Evolutionary conservation across 1,140 invertebrate genomes (phyloP).

Genomic region (Orius laevigatus): DNA sequence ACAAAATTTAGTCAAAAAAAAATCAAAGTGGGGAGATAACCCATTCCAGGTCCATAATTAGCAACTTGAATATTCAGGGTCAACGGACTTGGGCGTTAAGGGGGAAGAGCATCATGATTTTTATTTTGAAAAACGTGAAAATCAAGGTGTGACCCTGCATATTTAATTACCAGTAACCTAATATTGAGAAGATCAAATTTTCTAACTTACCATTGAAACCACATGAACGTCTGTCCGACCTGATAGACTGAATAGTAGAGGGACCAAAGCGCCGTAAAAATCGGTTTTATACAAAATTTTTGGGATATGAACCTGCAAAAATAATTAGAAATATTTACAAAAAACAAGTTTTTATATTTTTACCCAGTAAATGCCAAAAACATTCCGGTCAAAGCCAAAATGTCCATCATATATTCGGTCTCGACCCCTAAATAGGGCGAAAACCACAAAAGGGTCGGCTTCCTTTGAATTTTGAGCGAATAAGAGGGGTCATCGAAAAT

Average conservation of each 20-base stretch:
- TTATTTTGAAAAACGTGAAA: background rate
- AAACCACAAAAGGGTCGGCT: conserved; percentile 54
- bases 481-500: conserved; percentile 19
- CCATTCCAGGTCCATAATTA: no score
- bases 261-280: conserved; percentile 51
- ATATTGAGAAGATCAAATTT: conserved; percentile 11
- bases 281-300: conserved; percentile 39
- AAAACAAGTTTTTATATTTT: conserved; percentile 17
- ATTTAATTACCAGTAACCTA: conserved; percentile 10
- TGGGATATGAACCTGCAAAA: conserved; percentile 43
- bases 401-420: conserved; percentile 50
- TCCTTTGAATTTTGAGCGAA: conserved; percentile 35
- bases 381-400: conserved; percentile 47
- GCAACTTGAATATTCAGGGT: no score
- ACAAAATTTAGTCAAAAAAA: no score
- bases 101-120: no score
- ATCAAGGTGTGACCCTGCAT: conserved; percentile 16
- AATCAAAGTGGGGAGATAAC: no score
- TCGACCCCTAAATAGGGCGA: conserved; percentile 49
- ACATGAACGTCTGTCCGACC: conserved; percentile 60
- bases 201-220: conserved; percentile 51
- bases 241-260: conserved; percentile 61
- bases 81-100: no score
- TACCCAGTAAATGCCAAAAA: conserved; percentile 48
- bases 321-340: conserved; percentile 17